Evolutionary conservation across 2,797 vertebrate species (phyloP).

Genomic region (Lacerta viridis): DNA sequence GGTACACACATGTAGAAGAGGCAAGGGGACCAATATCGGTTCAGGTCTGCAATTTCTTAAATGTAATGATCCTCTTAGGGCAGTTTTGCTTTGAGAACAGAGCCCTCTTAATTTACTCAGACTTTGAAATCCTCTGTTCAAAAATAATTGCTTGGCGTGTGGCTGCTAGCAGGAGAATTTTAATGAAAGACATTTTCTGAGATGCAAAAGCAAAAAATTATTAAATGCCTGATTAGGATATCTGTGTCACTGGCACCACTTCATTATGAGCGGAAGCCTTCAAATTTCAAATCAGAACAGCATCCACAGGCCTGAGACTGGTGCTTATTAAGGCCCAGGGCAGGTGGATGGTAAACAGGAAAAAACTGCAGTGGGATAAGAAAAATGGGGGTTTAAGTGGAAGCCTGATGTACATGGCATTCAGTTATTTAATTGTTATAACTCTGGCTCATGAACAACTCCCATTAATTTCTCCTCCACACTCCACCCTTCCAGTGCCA

Average conservation of each 20-base stretch:
- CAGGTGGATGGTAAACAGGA: background rate
- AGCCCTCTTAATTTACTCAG: constrained; percentile 78
- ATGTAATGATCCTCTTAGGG: constrained; percentile 72
- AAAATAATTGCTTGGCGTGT: constrained; percentile 81
- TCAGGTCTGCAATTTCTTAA: constrained; percentile 69
- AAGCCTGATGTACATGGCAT: background rate
- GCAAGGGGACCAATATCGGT: constrained; percentile 32
- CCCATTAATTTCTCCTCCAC: background rate
- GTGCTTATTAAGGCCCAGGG: constrained; percentile 50
- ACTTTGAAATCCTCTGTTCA: constrained; percentile 78
- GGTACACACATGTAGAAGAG: constrained; percentile 27
- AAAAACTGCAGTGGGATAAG: background rate
- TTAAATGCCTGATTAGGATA: constrained; percentile 82
- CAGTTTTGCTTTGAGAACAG: constrained; percentile 76
- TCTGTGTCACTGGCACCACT: constrained; percentile 72
- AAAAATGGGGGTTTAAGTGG: background rate
- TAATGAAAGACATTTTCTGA: constrained; percentile 83
- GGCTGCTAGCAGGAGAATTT: constrained; percentile 79
- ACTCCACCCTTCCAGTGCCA: background rate
- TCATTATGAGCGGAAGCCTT: constrained; percentile 70
- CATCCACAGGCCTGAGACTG: constrained; percentile 59
- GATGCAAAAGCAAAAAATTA: constrained; percentile 78
- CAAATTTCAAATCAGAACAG: constrained; percentile 67
- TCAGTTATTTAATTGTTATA: background rate
- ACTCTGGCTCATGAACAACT: background rate